Percentiles rank a stretch among this genome's conserved stretches.
phyloP scores from a whole-genome alignment of 35 echinoderm and acorn worm genomes.

The Heliocidaris tuberculata region DNA sequence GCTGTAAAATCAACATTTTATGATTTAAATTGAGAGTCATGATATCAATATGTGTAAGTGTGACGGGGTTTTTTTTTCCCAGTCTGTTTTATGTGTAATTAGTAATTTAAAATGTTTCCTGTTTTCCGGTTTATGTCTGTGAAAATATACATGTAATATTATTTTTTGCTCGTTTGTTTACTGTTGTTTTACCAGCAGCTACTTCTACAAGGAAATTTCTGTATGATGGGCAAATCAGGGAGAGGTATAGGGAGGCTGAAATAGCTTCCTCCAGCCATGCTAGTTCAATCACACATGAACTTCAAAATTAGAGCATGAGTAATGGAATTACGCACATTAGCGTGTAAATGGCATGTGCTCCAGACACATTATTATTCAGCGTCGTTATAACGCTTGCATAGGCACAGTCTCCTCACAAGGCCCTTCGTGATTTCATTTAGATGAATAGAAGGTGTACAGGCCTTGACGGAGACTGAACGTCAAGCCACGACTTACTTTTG shows the following conservation, averaged over 20 bases:
- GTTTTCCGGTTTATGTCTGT: no score
- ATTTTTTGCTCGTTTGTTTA: no score
- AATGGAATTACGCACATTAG: constrained; percentile 50
- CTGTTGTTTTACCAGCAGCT: no score
- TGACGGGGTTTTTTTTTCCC: no score
- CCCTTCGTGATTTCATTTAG: not conserved
- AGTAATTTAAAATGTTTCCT: no score
- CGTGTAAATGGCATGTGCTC: constrained; percentile 33
- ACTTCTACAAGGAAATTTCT: not conserved
- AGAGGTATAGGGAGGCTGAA: not conserved
- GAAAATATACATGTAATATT: no score
- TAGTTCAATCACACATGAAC: constrained; percentile 34
- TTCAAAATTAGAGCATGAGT: constrained; percentile 44
- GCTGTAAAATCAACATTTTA: no score
- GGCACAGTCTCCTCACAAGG: not conserved
- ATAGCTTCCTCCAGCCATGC: not conserved
- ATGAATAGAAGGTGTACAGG: not conserved
- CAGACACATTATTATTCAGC: constrained; percentile 47
- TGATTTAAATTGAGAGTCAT: no score
- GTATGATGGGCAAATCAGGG: not conserved
- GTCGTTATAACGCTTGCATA: not conserved
- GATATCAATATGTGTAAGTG: no score
- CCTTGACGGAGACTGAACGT: not conserved
- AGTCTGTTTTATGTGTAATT: no score
- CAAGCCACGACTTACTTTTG: not conserved